Conservation (phyloP, 2,797 vertebrate species). For the Neosilurus mollespiculum region DNA sequence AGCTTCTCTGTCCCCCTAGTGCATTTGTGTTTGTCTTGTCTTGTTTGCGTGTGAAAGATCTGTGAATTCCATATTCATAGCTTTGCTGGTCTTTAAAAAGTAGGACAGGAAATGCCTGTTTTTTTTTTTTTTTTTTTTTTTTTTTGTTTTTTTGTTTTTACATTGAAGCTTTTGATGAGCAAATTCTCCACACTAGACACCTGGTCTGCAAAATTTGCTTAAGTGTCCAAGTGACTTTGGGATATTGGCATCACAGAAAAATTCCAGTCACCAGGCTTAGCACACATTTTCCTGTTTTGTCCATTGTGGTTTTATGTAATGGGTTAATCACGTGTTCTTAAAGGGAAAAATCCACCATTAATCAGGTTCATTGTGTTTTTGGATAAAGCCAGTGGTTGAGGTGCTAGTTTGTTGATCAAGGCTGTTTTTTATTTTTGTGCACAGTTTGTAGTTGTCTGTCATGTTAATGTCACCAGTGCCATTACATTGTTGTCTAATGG, state of each 20-base stretch:
- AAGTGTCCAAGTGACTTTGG: background rate
- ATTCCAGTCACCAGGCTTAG: background rate
- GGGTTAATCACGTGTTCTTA: constrained; percentile 4
- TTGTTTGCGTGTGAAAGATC: constrained; percentile 27
- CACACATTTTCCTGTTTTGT: constrained; percentile 39
- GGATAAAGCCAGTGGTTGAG: background rate
- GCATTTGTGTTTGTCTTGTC: constrained; percentile 25
- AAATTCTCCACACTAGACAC: constrained; percentile 7
- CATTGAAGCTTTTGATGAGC: constrained; percentile 21
- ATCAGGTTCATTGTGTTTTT: background rate
- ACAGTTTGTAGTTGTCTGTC: background rate
- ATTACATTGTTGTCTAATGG: background rate
- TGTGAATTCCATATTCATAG: constrained; percentile 31
- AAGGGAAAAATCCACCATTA: background rate
- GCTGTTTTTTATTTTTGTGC: background rate
- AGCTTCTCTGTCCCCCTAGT: constrained; percentile 17
- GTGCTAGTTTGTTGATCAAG: background rate
- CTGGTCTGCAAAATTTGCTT: background rate
- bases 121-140: constrained; percentile 24
- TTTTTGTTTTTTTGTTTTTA: constrained; percentile 45
- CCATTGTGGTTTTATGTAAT: constrained; percentile 38
- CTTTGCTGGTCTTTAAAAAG: constrained; percentile 30
- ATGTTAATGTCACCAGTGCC: background rate
- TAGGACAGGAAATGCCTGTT: constrained; percentile 48
- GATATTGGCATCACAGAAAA: background rate